A percentile compares a stretch with the other conserved stretches of the same genome.
Evolutionary conservation across 2,113 vertebrate genomes (phyloP).

Genomic region (Calidris pugnax): DNA sequence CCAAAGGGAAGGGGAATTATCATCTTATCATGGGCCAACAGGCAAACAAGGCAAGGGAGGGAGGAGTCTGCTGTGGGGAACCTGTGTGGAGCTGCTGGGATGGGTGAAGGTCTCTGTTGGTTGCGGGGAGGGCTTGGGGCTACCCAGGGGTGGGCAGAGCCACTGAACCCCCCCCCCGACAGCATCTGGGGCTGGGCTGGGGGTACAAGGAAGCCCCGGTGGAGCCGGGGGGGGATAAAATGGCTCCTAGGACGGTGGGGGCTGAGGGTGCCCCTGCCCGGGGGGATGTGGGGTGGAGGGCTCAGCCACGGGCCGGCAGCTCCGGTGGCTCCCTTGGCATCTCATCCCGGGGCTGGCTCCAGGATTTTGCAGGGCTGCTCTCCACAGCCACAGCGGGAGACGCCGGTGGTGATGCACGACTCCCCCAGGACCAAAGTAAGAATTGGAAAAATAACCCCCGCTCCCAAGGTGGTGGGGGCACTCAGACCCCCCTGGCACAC

Average conservation of each 20-base stretch:
- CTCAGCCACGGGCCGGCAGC: not conserved
- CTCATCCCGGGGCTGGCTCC: fast-evolving
- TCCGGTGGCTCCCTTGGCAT: fast-evolving
- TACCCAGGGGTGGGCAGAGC: not conserved
- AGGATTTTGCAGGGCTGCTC: fast-evolving
- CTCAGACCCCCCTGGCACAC: fast-evolving
- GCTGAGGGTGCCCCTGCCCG: not conserved
- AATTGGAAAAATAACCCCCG: not conserved
- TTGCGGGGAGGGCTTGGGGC: not conserved
- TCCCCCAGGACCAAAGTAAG: not conserved
- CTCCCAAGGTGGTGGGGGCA: fast-evolving
- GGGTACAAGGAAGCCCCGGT: fast-evolving
- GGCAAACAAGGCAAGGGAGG: not conserved
- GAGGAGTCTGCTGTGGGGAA: not conserved
- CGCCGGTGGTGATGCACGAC: fast-evolving
- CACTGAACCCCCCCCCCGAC: fast-evolving
- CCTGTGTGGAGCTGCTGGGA: not conserved
- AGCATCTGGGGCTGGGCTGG: not conserved
- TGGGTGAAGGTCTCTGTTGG: not conserved
- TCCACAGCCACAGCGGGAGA: fast-evolving
- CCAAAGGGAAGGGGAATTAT: not conserved
- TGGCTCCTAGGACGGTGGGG: fast-evolving
- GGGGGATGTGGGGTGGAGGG: not conserved
- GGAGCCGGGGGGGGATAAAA: fast-evolving
- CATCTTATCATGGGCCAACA: fast-evolving